Conservation (phyloP, 2,113 vertebrate species). For the Podarcis cretensis region DNA sequence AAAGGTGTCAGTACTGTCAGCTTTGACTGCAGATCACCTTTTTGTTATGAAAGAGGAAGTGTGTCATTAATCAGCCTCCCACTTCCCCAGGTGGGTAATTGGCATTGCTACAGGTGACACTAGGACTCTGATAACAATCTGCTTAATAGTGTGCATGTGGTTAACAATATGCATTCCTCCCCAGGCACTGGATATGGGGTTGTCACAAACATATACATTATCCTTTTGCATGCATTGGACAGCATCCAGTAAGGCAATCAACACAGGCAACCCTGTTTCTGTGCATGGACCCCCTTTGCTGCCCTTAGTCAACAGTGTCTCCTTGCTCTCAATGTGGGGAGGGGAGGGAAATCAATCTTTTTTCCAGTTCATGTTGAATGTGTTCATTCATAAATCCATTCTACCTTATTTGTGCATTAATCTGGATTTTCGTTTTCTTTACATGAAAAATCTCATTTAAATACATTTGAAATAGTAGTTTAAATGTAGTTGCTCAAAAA, state of each 20-base stretch:
- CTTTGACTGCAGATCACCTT: background rate
- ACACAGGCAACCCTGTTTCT: background rate
- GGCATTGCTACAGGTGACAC: background rate
- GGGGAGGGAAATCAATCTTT: background rate
- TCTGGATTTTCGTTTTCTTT: too few relatives aligned
- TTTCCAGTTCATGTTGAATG: background rate
- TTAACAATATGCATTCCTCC: background rate
- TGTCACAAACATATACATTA: background rate
- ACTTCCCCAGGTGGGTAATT: background rate
- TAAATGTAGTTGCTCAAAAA: background rate
- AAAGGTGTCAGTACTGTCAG: background rate
- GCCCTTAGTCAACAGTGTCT: too few relatives aligned
- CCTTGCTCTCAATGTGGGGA: background rate
- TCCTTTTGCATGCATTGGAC: background rate
- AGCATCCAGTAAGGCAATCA: background rate
- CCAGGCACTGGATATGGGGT: background rate
- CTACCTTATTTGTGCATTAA: background rate
- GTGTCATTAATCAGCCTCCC: background rate
- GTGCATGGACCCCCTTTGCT: background rate
- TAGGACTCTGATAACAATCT: background rate
- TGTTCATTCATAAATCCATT: background rate
- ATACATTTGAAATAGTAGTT: background rate
- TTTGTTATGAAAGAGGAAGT: background rate
- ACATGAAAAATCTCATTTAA: too few relatives aligned
- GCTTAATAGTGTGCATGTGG: background rate